Conservation (phyloP, 2,113 vertebrate species). For the Oenanthe melanoleuca region DNA sequence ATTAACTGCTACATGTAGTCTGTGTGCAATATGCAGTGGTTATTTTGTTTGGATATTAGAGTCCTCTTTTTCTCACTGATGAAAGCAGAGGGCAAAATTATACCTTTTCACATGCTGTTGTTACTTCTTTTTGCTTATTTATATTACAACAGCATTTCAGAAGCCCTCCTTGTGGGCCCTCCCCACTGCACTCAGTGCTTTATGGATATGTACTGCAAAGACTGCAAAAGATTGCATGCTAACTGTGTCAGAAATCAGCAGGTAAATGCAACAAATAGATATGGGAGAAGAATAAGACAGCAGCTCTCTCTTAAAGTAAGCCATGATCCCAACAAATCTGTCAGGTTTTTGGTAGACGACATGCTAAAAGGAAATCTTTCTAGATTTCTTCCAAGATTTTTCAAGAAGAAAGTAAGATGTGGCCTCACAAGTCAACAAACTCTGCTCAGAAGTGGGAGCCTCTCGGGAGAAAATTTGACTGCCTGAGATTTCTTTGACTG, state of each 20-base stretch:
- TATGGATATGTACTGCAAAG: neutral
- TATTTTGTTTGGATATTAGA: neutral
- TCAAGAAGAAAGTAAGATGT: neutral
- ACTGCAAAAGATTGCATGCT: neutral
- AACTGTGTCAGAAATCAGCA: neutral
- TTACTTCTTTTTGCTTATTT: neutral
- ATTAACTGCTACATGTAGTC: neutral
- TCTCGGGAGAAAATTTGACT: neutral
- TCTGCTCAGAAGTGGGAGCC: neutral
- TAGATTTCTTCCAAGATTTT: neutral
- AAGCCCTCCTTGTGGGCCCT: neutral
- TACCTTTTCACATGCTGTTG: neutral
- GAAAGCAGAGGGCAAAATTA: neutral
- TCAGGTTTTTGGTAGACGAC: neutral
- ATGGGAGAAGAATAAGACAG: neutral
- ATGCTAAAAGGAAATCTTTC: neutral
- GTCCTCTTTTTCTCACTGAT: neutral
- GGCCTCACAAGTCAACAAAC: neutral
- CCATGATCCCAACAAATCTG: neutral
- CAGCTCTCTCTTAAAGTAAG: neutral
- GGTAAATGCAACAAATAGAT: neutral
- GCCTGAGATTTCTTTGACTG: neutral
- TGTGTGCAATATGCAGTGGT: neutral
- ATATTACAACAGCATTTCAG: neutral
- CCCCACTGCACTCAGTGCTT: fast-evolving